Base-by-base conservation (phyloP, 2,888 invertebrate species). In the Caenorhabditis sp. region DNA sequence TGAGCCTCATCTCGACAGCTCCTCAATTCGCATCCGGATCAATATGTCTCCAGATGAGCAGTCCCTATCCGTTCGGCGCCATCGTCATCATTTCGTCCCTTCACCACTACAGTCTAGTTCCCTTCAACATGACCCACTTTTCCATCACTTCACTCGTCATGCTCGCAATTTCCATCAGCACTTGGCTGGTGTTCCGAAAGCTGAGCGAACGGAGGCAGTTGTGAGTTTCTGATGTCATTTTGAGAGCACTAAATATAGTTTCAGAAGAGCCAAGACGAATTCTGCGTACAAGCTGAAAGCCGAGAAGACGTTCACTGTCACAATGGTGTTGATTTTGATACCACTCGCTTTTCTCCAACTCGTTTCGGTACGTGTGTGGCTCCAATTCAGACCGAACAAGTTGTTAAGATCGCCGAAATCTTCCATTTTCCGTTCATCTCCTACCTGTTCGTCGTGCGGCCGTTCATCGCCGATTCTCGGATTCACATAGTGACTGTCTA, bases 61-160 rank as follows among this genome's bases (percentile, higher is more conserved):
- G n/a, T 1, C 58, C 58, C 1, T 58, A 17, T 27, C 58, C 27
- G 3, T 58, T 58, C 20, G 58, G 58, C 1, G n/a, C 58, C 2
- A 22, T 58, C 1, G 45, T 58, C 20, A 30, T 58, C 17, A 2
- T 46, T 2, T 46, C 46, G 2, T 9, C 7, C n/a, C 27, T 26
- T n/a, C 46, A 46, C n/a, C 27, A n/a, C 11, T 2, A 24, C 8
- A 15, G 32, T 8, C 2, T 30, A 3, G 17, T 50, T 2, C 8
- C 20, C 30, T 35, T 39, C 37, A 22, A 55, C 22, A n/a, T 39
- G 5, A 13, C 5, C 13, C 5, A n/a, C 24, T 39, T 24, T 20
- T 8, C 20, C 1, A 24, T 55, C 26, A 55, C 39, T 13, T 24
- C n/a, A 0, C 2, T 13, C 11, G 8, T 55, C 1, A 55, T 55